These are phyloP conservation scores for Pantherophis alleghaniensis DNA, from an alignment of 2,797 vertebrate genomes.

Conservation along the genomic window DNA sequence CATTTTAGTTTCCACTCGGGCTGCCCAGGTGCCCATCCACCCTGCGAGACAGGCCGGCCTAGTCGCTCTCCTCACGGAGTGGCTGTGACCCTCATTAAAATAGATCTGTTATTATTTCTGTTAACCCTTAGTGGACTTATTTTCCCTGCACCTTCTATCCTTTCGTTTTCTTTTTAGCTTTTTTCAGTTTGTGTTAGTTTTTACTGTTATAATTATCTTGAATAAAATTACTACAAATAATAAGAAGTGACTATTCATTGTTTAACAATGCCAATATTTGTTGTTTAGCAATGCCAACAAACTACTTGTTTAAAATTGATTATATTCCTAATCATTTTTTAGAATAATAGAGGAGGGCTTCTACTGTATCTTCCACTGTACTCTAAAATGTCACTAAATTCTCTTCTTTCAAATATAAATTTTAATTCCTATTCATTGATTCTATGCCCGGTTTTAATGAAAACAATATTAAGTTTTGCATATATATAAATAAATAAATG, in stretches of 20 bases:
- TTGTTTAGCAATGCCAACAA: background rate
- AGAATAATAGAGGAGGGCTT: background rate
- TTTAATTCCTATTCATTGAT: no score
- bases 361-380: background rate
- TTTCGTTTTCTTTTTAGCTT: background rate
- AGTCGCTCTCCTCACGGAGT: no score
- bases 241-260: background rate
- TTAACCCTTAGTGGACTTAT: no score
- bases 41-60: no score
- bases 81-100: no score
- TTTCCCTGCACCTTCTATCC: background rate
- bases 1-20: no score
- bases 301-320: background rate
- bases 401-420: background rate
- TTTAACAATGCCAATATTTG: background rate
- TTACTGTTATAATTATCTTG: background rate
- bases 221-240: background rate
- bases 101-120: no score
- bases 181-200: background rate
- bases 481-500: no score
- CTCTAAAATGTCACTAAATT: background rate
- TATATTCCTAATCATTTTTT: slow-evolving; percentile 14
- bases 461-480: background rate
- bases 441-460: background rate
- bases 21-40: no score